Percentiles rank a stretch among this genome's conserved stretches.
Evolutionary conservation across 1,140 invertebrate species (phyloP).

Genomic region (Lysiphlebus fabarum): DNA sequence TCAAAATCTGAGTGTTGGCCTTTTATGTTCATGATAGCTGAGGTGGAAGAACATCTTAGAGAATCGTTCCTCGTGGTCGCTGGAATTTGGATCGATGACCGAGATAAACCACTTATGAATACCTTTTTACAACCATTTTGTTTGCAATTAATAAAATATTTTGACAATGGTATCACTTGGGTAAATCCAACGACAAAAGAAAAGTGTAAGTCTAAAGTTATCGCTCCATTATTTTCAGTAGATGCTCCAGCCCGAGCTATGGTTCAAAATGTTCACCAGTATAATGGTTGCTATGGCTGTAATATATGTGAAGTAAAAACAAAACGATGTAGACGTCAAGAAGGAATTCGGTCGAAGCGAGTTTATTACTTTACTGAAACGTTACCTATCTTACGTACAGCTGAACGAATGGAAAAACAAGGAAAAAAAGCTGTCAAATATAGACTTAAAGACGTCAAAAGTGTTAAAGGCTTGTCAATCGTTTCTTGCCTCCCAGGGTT

Average conservation of each 20-base stretch:
- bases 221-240: conserved; percentile 28
- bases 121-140: conserved; percentile 30
- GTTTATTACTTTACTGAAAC: no score
- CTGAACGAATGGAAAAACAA: no score
- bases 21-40: conserved; percentile 27
- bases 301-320: conserved; percentile 32
- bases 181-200: conserved; percentile 23
- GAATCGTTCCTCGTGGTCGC: conserved; percentile 14
- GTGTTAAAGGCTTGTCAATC: conserved; percentile 27
- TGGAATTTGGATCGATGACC: conserved; percentile 26
- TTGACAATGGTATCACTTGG: conserved; percentile 28
- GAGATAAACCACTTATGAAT: conserved; percentile 25
- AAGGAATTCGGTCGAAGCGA: no score
- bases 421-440: no score
- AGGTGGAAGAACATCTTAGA: conserved; percentile 24
- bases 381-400: no score
- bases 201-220: conserved; percentile 20
- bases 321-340: not conserved
- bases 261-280: conserved; percentile 32
- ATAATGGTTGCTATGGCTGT: conserved; percentile 28
- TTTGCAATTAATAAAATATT: conserved; percentile 24
- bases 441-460: not conserved
- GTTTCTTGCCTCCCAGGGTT: conserved; percentile 23
- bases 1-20: conserved; percentile 27
- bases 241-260: conserved; percentile 34